A percentile compares a stretch with the other conserved stretches of the same genome.
Conservation (phyloP, 2,888 invertebrate species). For the Nowickia ferox region DNA sequence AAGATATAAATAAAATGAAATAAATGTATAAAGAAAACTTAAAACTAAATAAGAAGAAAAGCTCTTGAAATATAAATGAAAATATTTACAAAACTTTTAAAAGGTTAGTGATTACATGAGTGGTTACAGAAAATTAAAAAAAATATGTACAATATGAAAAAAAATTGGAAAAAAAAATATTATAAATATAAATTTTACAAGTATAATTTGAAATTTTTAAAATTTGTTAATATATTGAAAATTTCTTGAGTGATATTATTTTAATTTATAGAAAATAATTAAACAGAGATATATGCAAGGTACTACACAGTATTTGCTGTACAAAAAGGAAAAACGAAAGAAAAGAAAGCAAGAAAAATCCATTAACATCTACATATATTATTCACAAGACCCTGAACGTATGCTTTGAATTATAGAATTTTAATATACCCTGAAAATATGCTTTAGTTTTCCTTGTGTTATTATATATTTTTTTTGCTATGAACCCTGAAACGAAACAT, state of each 20-base stretch:
- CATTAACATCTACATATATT: constrained; percentile 28
- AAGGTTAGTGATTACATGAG: constrained; percentile 71
- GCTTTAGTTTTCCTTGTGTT: constrained; percentile 2
- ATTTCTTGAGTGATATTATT: background rate
- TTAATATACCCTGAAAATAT: constrained; percentile 54
- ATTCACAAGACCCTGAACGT: constrained; percentile 66
- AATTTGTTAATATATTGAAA: constrained; percentile 5
- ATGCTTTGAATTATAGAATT: constrained; percentile 61
- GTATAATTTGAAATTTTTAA: background rate
- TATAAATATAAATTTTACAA: background rate
- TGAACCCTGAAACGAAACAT: background rate
- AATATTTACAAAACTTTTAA: constrained; percentile 59
- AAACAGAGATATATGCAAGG: background rate
- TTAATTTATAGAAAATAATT: background rate
- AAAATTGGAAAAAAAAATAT: background rate
- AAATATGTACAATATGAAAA: constrained; percentile 5
- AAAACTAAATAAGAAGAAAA: constrained; percentile 20
- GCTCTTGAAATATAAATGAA: constrained; percentile 42
- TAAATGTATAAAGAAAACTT: constrained; percentile 27
- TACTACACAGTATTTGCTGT: background rate
- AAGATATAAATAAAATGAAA: constrained; percentile 26
- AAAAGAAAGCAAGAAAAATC: background rate
- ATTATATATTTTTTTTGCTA: background rate
- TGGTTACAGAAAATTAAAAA: constrained; percentile 48
- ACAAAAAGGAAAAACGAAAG: background rate